Base-by-base conservation (phyloP, 2,797 vertebrate species). In the Syngnathus rostellatus region DNA sequence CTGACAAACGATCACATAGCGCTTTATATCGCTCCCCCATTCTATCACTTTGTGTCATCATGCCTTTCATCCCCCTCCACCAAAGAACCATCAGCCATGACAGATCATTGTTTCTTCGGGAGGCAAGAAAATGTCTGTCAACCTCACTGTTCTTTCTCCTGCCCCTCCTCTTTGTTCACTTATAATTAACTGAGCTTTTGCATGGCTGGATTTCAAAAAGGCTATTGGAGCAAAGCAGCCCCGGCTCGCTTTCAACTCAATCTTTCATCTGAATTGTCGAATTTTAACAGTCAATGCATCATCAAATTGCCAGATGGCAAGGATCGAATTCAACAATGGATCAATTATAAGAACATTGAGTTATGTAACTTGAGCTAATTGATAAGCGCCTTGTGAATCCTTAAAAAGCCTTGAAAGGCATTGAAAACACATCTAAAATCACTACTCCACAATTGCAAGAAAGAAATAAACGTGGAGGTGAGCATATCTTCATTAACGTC, bases 171-270 rank as follows among this genome's bases (percentile, higher is more conserved):
- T 85, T 83, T 85, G 80, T 83, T 86, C 82, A 81, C 71, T 82
- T 81, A 78, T 87, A 88, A 89, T 87, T 89, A 86, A 81, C 76
- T 77, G 76, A 83, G 80, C 83, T 84, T 89, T 86, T 87, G 81
- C 85, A 85, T 88, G 82, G 83, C 77, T 88, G 79, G 68, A 80
- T 86, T 83, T 86, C 82, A 87, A 88, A 50, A 89, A 86, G 86
- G 83, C 78, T 83, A 86, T 69, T 83, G 76, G 77, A 81, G 67
- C 78, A 85, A 82, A 31, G 81, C 69, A 78, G 71, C 77, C 70
- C 31, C 58, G 19, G 64, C 74, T 74, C 77, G 73, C 74, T 77
- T 74, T 67, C 77, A 77, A 82, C 74, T 85, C 83, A 82, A 77
- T 86, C 80, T 84, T 74, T 81, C 72, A 84, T 79, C 77, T 73